Evolutionary conservation across 2,113 vertebrate genomes (phyloP).

Genomic region (Mormyrus lacerda): DNA sequence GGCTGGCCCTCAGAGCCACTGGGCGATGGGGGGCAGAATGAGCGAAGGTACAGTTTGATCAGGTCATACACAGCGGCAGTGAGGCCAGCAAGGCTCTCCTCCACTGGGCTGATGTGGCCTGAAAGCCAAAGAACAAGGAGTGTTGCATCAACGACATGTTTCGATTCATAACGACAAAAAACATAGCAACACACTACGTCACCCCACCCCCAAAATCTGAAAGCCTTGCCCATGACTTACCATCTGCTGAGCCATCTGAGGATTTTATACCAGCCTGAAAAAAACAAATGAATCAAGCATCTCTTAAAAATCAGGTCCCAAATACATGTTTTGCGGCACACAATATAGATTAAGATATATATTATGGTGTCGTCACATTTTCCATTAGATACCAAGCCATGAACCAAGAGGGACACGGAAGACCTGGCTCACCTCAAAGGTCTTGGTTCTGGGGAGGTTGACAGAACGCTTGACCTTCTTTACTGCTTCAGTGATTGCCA

Average conservation of each 20-base stretch:
- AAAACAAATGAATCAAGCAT: constrained; percentile 8
- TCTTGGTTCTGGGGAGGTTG: constrained; percentile 75
- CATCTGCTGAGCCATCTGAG: constrained; percentile 46
- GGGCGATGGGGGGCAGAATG: constrained; percentile 54
- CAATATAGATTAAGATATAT: not conserved
- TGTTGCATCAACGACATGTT: constrained; percentile 4
- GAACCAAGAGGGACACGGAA: not conserved
- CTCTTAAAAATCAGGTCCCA: not conserved
- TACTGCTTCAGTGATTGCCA: constrained; percentile 70
- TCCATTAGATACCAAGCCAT: not conserved
- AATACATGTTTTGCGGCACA: not conserved
- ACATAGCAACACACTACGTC: not conserved
- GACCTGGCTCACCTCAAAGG: constrained; percentile 66
- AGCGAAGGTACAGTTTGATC: constrained; percentile 71
- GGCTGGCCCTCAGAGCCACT: constrained; percentile 30
- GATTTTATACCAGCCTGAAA: constrained; percentile 63
- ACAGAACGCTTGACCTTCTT: constrained; percentile 79
- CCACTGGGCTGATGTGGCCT: constrained; percentile 61
- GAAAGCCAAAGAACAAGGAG: constrained; percentile 14
- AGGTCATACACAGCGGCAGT: constrained; percentile 78
- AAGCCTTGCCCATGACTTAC: constrained; percentile 37
- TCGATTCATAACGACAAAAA: not conserved
- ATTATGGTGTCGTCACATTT: not conserved
- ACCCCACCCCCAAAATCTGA: not conserved
- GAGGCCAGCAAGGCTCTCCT: constrained; percentile 65